Evolutionary conservation across 2,113 vertebrate genomes (phyloP).

Genomic region (Merops nubicus): DNA sequence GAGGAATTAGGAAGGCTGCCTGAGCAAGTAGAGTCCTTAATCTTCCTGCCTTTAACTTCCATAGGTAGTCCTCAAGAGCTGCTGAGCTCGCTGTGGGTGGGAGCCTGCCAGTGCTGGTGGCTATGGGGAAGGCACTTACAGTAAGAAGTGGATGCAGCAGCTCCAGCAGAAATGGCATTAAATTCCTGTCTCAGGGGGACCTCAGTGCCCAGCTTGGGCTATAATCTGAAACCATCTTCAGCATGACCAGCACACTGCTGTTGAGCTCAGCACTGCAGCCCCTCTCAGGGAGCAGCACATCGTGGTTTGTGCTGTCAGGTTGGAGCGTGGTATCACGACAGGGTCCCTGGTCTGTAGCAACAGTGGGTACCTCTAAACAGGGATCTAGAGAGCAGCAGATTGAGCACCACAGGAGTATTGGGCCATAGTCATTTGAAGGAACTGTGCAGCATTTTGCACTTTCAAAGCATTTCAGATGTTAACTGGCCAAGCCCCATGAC

Average conservation of each 20-base stretch:
- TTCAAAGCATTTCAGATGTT: not conserved
- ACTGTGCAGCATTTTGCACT: not conserved
- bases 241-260: fast-evolving
- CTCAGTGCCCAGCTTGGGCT: not conserved
- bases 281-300: not conserved
- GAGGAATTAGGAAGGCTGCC: not conserved
- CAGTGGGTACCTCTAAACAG: not conserved
- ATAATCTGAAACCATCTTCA: not conserved
- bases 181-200: not conserved
- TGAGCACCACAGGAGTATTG: fast-evolving
- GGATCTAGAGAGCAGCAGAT: not conserved
- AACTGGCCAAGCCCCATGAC: not conserved
- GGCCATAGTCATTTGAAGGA: not conserved
- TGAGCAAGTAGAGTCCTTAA: not conserved
- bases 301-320: not conserved
- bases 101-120: not conserved
- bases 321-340: fast-evolving
- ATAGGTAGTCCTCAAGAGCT: not conserved
- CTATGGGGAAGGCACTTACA: not conserved
- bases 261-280: not conserved
- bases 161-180: not conserved
- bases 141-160: not conserved
- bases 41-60: not conserved
- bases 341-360: not conserved
- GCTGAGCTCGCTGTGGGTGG: not conserved